These are phyloP conservation scores for Capitella teleta DNA, from an alignment of 1,140 invertebrate genomes.

Conservation along the genomic window DNA sequence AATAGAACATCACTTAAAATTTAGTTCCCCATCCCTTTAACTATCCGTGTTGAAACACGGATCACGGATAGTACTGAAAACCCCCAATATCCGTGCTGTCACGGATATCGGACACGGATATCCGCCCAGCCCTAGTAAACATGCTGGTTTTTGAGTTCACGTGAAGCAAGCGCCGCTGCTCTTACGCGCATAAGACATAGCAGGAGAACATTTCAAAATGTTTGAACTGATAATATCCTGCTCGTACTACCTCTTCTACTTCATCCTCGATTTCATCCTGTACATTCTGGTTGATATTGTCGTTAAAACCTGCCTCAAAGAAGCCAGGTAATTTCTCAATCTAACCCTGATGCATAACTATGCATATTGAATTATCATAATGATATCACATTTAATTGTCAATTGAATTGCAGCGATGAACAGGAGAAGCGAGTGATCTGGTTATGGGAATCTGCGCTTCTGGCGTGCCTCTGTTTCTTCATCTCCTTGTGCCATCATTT, in stretches of 20 bases:
- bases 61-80: too few relatives aligned
- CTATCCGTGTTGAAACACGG: too few relatives aligned
- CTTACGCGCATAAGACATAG: too few relatives aligned
- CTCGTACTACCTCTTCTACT: slow-evolving; percentile 15
- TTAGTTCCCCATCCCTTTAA: too few relatives aligned
- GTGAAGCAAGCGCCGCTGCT: too few relatives aligned
- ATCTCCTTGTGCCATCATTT: slow-evolving; percentile 27
- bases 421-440: slow-evolving; percentile 31
- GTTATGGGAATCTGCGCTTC: slow-evolving; percentile 28
- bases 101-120: too few relatives aligned
- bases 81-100: too few relatives aligned
- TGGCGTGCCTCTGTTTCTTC: slow-evolving; percentile 19
- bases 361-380: background rate
- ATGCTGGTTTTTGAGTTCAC: too few relatives aligned
- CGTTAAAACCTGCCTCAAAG: slow-evolving; percentile 22
- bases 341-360: background rate
- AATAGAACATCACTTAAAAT: too few relatives aligned
- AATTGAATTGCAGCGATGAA: slow-evolving; percentile 18
- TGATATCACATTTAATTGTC: background rate
- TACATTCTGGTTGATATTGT: slow-evolving; percentile 28
- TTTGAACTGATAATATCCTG: too few relatives aligned
- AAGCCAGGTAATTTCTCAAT: slow-evolving; percentile 19
- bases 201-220: too few relatives aligned
- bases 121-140: too few relatives aligned
- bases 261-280: slow-evolving; percentile 27